Percentiles rank a stretch among this genome's conserved stretches.
Evolutionary conservation across 1,140 invertebrate species (phyloP).

Genomic region (Neodiprion virginianus): DNA sequence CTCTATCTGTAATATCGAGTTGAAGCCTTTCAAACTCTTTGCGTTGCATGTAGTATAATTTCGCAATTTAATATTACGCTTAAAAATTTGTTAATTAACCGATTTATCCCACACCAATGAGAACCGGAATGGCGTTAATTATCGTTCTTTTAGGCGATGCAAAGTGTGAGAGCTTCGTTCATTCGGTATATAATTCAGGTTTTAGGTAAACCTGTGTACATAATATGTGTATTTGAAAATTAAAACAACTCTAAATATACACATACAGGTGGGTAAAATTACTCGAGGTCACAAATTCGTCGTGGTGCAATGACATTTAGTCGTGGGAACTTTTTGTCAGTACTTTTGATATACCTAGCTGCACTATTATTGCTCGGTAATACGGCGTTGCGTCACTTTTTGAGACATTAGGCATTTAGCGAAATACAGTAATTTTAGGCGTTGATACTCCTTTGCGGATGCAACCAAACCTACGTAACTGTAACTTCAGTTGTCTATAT

Average conservation of each 20-base stretch:
- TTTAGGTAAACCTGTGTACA: not conserved
- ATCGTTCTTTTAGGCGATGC: not conserved
- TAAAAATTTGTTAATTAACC: constrained; percentile 5
- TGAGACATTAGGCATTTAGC: no score
- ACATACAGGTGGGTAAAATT: not conserved
- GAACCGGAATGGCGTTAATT: not conserved
- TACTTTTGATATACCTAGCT: not conserved
- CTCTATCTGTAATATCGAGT: no score
- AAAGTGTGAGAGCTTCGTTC: not conserved
- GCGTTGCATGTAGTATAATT: no score
- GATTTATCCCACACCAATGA: not conserved
- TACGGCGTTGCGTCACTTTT: not conserved
- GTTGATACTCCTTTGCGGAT: no score
- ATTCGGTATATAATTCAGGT: not conserved
- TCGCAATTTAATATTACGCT: not conserved
- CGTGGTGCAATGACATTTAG: not conserved
- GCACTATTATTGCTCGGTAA: not conserved
- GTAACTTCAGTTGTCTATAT: not conserved
- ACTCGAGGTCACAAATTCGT: constrained; percentile 1
- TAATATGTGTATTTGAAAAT: not conserved
- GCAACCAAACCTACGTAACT: not conserved
- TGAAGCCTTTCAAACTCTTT: no score
- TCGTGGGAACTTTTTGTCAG: not conserved
- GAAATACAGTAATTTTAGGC: no score
- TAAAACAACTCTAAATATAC: not conserved